These are phyloP conservation scores for Rotaria sp. DNA, from an alignment of 2,888 invertebrate species.

Conservation along the genomic window DNA sequence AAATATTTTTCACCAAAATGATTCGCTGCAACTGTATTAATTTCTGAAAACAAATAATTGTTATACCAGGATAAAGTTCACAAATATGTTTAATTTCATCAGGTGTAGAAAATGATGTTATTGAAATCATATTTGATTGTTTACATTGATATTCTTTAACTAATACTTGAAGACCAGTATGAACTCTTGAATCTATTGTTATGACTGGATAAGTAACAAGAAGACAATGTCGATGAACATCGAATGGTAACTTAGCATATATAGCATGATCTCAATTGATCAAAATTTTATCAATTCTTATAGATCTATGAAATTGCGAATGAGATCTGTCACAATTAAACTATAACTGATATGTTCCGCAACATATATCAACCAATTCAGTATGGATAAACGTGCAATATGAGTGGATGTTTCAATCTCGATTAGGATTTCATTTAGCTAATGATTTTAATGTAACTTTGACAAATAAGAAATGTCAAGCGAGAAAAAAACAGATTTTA, in stretches of 20 bases:
- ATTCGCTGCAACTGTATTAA: constrained; percentile 33
- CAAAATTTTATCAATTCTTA: constrained; percentile 92
- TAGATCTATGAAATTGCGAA: constrained; percentile 68
- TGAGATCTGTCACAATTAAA: no score
- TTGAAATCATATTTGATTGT: constrained; percentile 32
- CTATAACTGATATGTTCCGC: no score
- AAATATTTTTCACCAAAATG: constrained; percentile 41
- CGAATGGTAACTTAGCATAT: constrained; percentile 90
- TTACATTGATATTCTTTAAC: constrained; percentile 36
- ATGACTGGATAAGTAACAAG: constrained; percentile 96
- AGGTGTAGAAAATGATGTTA: constrained; percentile 38
- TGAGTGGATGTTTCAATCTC: no score
- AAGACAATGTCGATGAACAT: constrained; percentile 77
- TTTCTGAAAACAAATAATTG: constrained; percentile 35
- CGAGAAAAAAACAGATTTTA: no score
- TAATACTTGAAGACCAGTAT: constrained; percentile 32
- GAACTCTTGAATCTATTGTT: constrained; percentile 36
- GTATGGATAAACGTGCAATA: no score
- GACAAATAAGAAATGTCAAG: no score
- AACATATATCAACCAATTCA: not conserved
- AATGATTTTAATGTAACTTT: no score
- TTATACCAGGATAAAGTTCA: constrained; percentile 29
- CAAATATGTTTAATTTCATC: constrained; percentile 33
- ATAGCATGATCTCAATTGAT: constrained; percentile 87
- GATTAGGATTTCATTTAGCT: no score